Base-by-base conservation (phyloP, 2,888 invertebrate species). In the Ophion obscuratus region DNA sequence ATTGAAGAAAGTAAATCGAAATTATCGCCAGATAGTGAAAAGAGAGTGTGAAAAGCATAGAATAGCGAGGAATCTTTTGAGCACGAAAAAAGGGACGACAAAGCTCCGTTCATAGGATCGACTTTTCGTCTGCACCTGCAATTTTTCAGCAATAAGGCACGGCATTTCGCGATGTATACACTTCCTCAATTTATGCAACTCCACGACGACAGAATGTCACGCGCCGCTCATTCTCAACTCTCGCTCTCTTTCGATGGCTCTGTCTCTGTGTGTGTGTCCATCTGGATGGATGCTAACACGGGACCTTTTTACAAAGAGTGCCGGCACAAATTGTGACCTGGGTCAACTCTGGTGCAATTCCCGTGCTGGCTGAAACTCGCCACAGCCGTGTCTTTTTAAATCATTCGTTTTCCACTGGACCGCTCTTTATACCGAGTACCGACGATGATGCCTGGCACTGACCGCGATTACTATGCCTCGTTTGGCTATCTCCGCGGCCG, bases 121-220 rank as follows among this genome's bases (percentile, higher is more conserved):
- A 40, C 47, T 53, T 53, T 47, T 76, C 75, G 76, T 68, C 57
- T 44, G 53, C 79, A 82, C 67, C 71, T 80, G 79, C 53, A 76
- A 82, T 82, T 67, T 77, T 71, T 59, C 17, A 53, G 53, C 31
- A 59, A 36, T 14, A 36, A 24, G 31, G n/a, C 17, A 73, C 40
- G 36, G 36, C 47, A 70, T 27, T 31, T 62, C 70, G 77, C 70
- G 77, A 75, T 74, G 61, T 62, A 44, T 79, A 66, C 53, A 40
- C 31, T 4, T 71, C 62, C 73, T 57, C 83, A 80, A 85, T 85
- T 85, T 83, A 83, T 83, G 85, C 82, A 83, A 61, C 80, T 76
- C 62, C 82, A 80, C 85, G 81, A 67, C 73, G 20, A 53, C 27
- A 31, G 31, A 47, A 31, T 11, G 9, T 57, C 31, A 31, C 31